Conservation (phyloP, 2,797 vertebrate genomes). For the Notolabrus celidotus region DNA sequence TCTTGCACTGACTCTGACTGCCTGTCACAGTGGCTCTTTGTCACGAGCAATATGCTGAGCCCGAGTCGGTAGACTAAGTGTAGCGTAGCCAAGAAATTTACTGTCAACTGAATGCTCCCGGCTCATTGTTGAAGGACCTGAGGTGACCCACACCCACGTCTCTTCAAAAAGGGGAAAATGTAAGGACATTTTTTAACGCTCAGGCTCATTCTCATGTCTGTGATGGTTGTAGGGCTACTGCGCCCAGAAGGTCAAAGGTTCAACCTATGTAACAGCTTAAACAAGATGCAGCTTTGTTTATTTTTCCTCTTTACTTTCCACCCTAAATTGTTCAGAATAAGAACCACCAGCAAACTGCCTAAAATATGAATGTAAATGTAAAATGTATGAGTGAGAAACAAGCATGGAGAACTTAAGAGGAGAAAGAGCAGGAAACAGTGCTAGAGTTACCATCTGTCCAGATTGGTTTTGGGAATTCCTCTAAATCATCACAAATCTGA, state of each 20-base stretch:
- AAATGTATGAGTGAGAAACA: conserved; percentile 68
- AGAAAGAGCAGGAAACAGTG: conserved; percentile 43
- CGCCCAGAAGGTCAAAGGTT: conserved; percentile 28
- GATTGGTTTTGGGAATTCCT: conserved; percentile 58
- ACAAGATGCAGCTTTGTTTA: conserved; percentile 4
- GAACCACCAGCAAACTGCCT: conserved; percentile 43
- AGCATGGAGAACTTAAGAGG: conserved; percentile 52
- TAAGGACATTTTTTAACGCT: neutral
- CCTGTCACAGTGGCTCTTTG: conserved; percentile 72
- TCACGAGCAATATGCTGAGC: conserved; percentile 69
- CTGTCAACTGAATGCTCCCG: conserved; percentile 44
- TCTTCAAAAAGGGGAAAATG: neutral
- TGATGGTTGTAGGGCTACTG: conserved; percentile 5
- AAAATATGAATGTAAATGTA: conserved; percentile 74
- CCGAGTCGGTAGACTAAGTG: conserved; percentile 62
- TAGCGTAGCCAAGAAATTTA: conserved; percentile 46
- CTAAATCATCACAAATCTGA: conserved; percentile 65
- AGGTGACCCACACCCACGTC: conserved; percentile 21
- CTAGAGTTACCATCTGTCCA: conserved; percentile 61
- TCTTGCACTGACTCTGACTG: conserved; percentile 60
- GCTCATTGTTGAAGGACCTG: conserved; percentile 35
- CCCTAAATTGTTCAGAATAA: conserved; percentile 48
- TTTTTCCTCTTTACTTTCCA: conserved; percentile 27
- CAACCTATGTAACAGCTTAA: neutral
- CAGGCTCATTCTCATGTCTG: conserved; percentile 8